These are phyloP conservation scores for Corythornis vintsioides DNA, from an alignment of 2,113 vertebrate species.

Conservation along the genomic window DNA sequence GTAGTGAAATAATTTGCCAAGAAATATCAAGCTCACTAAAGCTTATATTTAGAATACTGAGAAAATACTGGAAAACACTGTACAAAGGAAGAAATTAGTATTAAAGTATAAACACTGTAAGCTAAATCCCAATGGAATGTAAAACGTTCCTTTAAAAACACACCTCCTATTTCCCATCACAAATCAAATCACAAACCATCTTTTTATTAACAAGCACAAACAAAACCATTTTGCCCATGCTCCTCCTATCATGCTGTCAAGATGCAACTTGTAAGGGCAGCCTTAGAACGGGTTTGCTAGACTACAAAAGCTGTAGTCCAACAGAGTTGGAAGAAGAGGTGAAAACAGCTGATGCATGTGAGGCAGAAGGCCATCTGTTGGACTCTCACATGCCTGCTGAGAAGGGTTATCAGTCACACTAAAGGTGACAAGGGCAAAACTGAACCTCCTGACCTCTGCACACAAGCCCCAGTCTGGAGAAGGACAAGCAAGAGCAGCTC, in stretches of 20 bases:
- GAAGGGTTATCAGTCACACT: neutral
- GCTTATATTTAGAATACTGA: neutral
- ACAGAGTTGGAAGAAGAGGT: neutral
- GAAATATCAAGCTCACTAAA: neutral
- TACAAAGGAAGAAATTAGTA: neutral
- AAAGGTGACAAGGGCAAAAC: neutral
- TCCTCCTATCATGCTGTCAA: neutral
- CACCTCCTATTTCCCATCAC: neutral
- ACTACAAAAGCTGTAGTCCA: neutral
- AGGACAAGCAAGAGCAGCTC: neutral
- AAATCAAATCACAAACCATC: neutral
- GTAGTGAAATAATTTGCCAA: neutral
- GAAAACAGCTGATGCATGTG: fast-evolving
- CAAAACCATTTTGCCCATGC: neutral
- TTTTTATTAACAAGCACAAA: neutral
- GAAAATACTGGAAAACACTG: neutral
- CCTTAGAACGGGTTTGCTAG: neutral
- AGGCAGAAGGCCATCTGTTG: neutral
- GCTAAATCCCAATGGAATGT: neutral
- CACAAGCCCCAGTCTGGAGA: neutral
- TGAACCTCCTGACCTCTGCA: neutral
- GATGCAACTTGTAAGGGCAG: neutral
- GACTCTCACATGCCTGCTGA: neutral
- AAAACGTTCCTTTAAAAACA: neutral
- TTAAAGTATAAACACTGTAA: neutral